Evolutionary conservation across 1,140 invertebrate genomes (phyloP), one percentile per base, ranked within the genome.

Genomic region (Contarinia nasturtii): DNA sequence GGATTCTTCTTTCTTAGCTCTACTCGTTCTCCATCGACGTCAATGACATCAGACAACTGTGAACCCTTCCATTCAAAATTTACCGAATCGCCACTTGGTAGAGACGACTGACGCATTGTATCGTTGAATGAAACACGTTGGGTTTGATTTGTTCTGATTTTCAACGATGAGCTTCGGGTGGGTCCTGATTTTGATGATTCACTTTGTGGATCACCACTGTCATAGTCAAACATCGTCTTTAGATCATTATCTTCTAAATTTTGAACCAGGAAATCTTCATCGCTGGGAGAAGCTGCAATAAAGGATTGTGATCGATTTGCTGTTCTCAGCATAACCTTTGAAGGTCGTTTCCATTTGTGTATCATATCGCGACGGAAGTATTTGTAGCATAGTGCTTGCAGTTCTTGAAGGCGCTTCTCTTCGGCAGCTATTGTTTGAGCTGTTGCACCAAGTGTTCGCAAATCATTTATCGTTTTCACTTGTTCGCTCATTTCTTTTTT

Each of bases 401-500:
- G 63, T 60, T 95, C 91, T 48, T 92, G 84, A 18, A 96, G 66
- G 43, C 88, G 73, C 52, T 83, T 79, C 67, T 88, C 79, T 70
- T 97, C 93, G 54, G 87, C 76, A 54, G 93, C 85, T 48, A 96
- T 88, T 1, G 86, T 91, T 15, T 77, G 75, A 56, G 88, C 82
- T n/a, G 82, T 87, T 27, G 92, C 92, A 1, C 91, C 90, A 15
- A 92, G 66, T 4, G 82, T 80, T 56, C 85, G 72, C 45, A 96
- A 68, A 67, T 94, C 91, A 58, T 90, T 90, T 44, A 96, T 92
- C 34, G 93, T 84, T 67, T 89, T 90, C 1, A 87, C 76, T 64
- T 95, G 89, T 64, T 96, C 91, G 55, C 89, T 90, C 87, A 97
- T 94, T 67, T 95, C 90, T 59, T 89, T 88, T 65, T 96, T 90